phyloP scores from a whole-genome alignment of 2,888 invertebrate species.

The Epistrophella euchroma region DNA sequence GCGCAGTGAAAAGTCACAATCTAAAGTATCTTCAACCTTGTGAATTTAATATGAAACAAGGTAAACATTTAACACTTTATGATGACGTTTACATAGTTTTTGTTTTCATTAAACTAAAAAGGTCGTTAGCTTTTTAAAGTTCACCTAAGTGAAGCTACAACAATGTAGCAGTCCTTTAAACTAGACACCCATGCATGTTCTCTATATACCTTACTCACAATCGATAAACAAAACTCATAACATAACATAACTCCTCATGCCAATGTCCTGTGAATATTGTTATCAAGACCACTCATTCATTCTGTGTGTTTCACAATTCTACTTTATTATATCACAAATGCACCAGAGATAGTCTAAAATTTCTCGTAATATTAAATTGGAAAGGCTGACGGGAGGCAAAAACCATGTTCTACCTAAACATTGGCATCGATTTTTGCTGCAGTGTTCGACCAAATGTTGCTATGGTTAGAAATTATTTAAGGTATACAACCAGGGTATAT shows the following conservation, averaged over 20 bases:
- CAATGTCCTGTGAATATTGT: slow-evolving; percentile 35
- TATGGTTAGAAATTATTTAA: slow-evolving; percentile 58
- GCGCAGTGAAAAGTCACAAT: too few species aligned
- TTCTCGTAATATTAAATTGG: slow-evolving; percentile 16
- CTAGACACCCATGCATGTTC: not conserved
- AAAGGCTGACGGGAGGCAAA: not conserved
- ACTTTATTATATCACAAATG: not conserved
- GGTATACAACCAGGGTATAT: not conserved
- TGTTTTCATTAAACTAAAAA: not conserved
- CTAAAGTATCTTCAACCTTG: too few species aligned
- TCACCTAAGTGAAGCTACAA: not conserved
- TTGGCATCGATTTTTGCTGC: slow-evolving; percentile 55
- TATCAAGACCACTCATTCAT: slow-evolving; percentile 36
- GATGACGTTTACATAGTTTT: not conserved
- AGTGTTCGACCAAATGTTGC: slow-evolving; percentile 67
- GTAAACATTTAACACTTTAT: too few species aligned
- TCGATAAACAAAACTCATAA: slow-evolving; percentile 38
- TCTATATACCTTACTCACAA: not conserved
- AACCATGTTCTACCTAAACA: slow-evolving; percentile 34
- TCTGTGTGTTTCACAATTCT: slow-evolving; percentile 1
- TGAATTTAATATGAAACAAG: too few species aligned
- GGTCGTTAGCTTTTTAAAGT: not conserved
- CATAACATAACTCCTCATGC: slow-evolving; percentile 24
- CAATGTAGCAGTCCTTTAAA: not conserved
- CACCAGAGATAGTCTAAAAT: slow-evolving; percentile 14